A percentile compares a stretch with the other conserved stretches of the same genome.
phyloP scores from a whole-genome alignment of 1,140 invertebrate species.

The Scaptomyza pallida region DNA sequence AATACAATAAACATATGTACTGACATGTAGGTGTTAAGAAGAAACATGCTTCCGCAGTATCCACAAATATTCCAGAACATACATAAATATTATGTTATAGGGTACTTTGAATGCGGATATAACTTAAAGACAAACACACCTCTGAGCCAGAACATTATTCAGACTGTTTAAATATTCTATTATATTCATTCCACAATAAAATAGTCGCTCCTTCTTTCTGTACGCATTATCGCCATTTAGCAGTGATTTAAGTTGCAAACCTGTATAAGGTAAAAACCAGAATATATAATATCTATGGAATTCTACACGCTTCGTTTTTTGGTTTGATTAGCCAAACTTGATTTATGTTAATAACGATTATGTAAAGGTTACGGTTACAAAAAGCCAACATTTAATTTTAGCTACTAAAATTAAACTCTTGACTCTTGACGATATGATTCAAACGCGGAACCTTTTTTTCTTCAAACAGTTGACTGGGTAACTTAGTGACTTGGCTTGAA shows the following conservation, averaged over 20 bases:
- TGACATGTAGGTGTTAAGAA: background rate
- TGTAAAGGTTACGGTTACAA: constrained; percentile 13
- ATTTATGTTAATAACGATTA: constrained; percentile 1
- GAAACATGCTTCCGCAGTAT: background rate
- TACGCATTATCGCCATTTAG: background rate
- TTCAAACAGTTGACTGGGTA: too few species aligned
- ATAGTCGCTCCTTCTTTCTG: background rate
- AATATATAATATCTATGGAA: background rate
- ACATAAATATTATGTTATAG: too few species aligned
- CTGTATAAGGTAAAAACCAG: constrained; percentile 9
- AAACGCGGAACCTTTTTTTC: too few species aligned
- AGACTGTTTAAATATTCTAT: background rate
- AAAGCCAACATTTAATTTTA: background rate
- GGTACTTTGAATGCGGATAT: background rate
- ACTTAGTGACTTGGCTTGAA: background rate
- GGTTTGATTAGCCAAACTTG: background rate
- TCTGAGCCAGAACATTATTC: background rate
- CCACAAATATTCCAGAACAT: background rate
- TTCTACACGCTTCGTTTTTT: background rate
- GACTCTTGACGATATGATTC: background rate
- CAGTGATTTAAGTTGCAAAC: background rate
- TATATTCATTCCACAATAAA: constrained; percentile 2
- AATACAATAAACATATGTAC: background rate
- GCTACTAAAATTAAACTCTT: background rate
- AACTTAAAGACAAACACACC: background rate